Conservation (phyloP, 2,888 invertebrate species). For the Heliconius ethilla region DNA sequence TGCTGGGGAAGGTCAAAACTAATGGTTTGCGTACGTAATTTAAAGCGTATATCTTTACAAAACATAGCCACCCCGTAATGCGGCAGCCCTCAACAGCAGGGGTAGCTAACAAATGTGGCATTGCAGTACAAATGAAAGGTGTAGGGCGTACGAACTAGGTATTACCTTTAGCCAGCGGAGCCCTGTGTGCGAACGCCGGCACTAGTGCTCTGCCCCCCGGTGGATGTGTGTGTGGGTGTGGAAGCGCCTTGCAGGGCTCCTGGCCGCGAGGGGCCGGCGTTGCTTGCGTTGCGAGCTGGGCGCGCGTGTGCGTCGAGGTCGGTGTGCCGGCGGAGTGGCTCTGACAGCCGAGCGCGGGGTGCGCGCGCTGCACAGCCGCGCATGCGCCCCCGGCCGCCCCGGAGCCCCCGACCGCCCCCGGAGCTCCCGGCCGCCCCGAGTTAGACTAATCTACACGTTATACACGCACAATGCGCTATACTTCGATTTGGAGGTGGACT, state of each 20-base stretch:
- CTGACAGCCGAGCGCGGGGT: constrained; percentile 59
- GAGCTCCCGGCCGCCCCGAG: constrained; percentile 26
- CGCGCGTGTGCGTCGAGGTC: constrained; percentile 74
- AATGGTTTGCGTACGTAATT: constrained; percentile 9
- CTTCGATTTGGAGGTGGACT: constrained; percentile 34
- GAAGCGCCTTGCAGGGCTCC: constrained; percentile 76
- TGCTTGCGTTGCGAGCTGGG: constrained; percentile 72
- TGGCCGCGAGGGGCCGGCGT: constrained; percentile 80
- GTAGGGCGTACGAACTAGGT: constrained; percentile 36
- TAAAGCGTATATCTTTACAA: constrained; percentile 32
- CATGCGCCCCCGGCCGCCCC: constrained; percentile 58
- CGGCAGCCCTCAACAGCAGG: constrained; percentile 54
- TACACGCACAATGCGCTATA: constrained; percentile 43
- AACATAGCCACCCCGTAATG: constrained; percentile 54
- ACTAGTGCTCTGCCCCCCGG: constrained; percentile 63
- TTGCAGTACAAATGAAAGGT: constrained; percentile 61
- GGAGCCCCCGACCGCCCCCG: neutral
- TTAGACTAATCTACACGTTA: constrained; percentile 54
- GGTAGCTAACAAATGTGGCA: constrained; percentile 53
- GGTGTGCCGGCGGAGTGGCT: constrained; percentile 77
- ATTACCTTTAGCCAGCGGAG: constrained; percentile 75
- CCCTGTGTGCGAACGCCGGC: constrained; percentile 75
- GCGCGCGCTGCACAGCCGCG: constrained; percentile 71
- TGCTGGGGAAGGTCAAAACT: neutral
- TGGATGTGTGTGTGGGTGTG: constrained; percentile 60